phyloP scores from a whole-genome alignment of 2,888 invertebrate genomes.

The Caenorhabditis parvicauda region DNA sequence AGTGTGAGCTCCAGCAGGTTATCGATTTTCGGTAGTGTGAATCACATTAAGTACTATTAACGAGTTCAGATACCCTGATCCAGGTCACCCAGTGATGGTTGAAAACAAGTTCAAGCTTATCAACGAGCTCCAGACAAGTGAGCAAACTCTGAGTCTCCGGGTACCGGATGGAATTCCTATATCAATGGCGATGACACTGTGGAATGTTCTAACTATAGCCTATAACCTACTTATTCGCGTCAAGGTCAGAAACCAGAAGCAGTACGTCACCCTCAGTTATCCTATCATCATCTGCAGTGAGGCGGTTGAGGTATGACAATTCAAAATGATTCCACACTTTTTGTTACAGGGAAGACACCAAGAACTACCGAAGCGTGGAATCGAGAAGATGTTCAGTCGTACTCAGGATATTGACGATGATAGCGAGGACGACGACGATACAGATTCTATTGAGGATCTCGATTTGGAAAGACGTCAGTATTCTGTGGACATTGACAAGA shows the following conservation, averaged over 20 bases:
- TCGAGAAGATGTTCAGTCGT: slow-evolving; percentile 18
- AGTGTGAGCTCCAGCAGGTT: slow-evolving; percentile 13
- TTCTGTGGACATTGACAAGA: slow-evolving; percentile 38
- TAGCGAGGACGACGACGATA: slow-evolving; percentile 47
- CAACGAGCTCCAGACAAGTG: slow-evolving; percentile 17
- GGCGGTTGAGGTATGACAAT: slow-evolving; percentile 22
- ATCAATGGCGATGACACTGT: slow-evolving; percentile 40
- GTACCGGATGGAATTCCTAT: slow-evolving; percentile 28
- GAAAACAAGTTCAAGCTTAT: slow-evolving; percentile 8
- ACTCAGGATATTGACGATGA: slow-evolving; percentile 42
- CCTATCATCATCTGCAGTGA: slow-evolving; percentile 40
- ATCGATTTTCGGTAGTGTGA: slow-evolving; percentile 18
- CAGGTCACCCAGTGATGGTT: slow-evolving; percentile 30
- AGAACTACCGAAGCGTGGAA: no score
- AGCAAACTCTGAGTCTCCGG: slow-evolving; percentile 7
- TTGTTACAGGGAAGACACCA: no score
- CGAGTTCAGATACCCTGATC: slow-evolving; percentile 33
- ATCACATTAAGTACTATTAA: background rate
- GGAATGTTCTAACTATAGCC: slow-evolving; percentile 37
- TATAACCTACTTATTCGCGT: slow-evolving; percentile 31
- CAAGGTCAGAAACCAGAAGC: slow-evolving; percentile 27
- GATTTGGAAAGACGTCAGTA: slow-evolving; percentile 24
- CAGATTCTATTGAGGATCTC: slow-evolving; percentile 41
- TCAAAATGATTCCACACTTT: background rate
- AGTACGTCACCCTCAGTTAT: slow-evolving; percentile 26